Conservation (phyloP, 2,797 vertebrate species). For the Argentina silus region DNA sequence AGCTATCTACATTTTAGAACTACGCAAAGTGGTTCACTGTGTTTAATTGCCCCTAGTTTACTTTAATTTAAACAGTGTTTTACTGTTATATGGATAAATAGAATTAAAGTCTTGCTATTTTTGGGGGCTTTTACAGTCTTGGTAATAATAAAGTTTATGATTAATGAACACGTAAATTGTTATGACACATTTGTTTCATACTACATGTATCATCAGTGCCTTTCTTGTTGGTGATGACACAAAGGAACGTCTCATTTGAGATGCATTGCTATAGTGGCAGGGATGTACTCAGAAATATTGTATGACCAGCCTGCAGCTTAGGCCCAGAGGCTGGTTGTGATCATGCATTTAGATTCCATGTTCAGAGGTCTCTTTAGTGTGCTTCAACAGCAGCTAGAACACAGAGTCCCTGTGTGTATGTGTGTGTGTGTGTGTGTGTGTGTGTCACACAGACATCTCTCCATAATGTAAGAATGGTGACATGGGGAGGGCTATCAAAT, state of each 20-base stretch:
- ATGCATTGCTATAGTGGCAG: constrained; percentile 38
- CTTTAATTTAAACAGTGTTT: no score
- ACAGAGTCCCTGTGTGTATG: not conserved
- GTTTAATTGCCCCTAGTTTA: no score
- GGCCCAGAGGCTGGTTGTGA: constrained; percentile 56
- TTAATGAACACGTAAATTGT: not conserved
- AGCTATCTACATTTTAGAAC: not conserved
- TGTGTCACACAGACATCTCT: not conserved
- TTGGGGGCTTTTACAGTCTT: not conserved
- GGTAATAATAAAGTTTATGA: not conserved
- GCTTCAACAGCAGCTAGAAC: constrained; percentile 27
- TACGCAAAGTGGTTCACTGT: not conserved
- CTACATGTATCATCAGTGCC: not conserved
- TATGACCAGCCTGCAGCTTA: constrained; percentile 53
- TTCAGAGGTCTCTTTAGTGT: constrained; percentile 23
- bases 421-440: not conserved
- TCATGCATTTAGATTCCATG: constrained; percentile 52
- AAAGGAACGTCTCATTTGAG: constrained; percentile 12
- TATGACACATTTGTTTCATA: not conserved
- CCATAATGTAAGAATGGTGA: no score
- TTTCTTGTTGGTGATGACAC: not conserved
- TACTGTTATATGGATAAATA: not conserved
- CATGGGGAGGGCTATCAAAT: no score
- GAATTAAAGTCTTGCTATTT: constrained; percentile 1
- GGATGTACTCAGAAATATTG: constrained; percentile 52